A percentile compares a stretch with the other conserved stretches of the same genome.
phyloP scores from a whole-genome alignment of 2,113 vertebrate species.

The Tyrannus savana region DNA sequence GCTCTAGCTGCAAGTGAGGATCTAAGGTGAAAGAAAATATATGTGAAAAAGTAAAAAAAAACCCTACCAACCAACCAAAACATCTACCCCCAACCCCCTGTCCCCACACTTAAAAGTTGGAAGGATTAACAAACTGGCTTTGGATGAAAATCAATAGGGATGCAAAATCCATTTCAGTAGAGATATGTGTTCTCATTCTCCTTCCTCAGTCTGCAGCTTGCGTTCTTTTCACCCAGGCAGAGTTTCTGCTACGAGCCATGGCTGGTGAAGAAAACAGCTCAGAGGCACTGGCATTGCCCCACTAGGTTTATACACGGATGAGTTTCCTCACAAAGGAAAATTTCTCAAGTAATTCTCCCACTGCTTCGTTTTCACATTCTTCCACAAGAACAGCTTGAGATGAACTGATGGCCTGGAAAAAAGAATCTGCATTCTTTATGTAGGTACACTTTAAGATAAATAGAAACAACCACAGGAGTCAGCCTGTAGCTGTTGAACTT shows the following conservation, averaged over 20 bases:
- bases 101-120: accelerated
- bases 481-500: neutral
- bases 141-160: neutral
- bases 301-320: neutral
- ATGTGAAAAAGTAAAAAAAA: neutral
- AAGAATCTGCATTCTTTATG: neutral
- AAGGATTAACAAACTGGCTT: neutral
- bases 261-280: neutral
- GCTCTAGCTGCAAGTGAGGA: neutral
- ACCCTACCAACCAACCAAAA: accelerated
- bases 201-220: neutral
- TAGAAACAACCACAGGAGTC: neutral
- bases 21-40: neutral
- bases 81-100: accelerated
- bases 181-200: neutral
- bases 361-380: neutral
- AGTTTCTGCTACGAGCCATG: accelerated
- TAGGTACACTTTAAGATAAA: neutral
- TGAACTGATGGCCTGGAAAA: neutral
- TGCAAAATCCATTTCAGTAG: neutral
- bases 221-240: neutral
- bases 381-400: neutral
- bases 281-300: neutral
- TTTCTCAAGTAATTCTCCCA: neutral
- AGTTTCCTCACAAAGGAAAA: neutral